These are phyloP conservation scores for Forficula auricularia DNA, from an alignment of 1,140 invertebrate species.

Conservation along the genomic window DNA sequence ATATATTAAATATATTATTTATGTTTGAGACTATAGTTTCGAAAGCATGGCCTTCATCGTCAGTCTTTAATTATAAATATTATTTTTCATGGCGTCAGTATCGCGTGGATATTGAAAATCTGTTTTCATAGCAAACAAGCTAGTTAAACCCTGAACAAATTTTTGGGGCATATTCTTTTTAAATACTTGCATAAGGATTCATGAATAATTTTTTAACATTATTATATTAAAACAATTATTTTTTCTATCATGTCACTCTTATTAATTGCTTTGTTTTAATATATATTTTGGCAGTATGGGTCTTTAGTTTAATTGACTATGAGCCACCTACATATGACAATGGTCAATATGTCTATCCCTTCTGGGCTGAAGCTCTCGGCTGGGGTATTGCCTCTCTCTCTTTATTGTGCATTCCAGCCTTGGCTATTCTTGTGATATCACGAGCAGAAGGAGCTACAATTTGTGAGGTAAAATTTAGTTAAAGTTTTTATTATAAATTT, in stretches of 20 bases:
- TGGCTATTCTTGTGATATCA: slow-evolving; percentile 52
- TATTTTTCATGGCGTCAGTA: too few relatives aligned
- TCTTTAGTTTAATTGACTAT: slow-evolving; percentile 74
- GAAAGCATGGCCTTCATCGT: too few relatives aligned
- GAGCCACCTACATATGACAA: slow-evolving; percentile 61
- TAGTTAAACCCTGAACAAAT: neutral
- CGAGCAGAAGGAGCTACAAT: slow-evolving; percentile 50
- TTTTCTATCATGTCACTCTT: slow-evolving; percentile 1
- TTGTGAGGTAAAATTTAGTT: slow-evolving; percentile 42
- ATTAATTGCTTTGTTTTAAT: slow-evolving; percentile 3
- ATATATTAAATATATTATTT: too few relatives aligned
- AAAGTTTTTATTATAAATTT: slow-evolving; percentile 3
- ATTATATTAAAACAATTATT: neutral
- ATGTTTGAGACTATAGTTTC: too few relatives aligned
- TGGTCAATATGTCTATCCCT: slow-evolving; percentile 57
- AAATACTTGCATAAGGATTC: neutral
- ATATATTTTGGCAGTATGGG: slow-evolving; percentile 52
- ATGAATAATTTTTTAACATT: neutral
- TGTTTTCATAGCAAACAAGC: neutral
- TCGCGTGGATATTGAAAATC: neutral
- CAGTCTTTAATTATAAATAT: too few relatives aligned
- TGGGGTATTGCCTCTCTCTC: slow-evolving; percentile 70
- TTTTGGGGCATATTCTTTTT: neutral
- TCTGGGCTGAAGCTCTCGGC: slow-evolving; percentile 70
- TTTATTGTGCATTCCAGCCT: slow-evolving; percentile 67